Conservation (phyloP, 2,888 invertebrate genomes). For the Callinectes sapidus region DNA sequence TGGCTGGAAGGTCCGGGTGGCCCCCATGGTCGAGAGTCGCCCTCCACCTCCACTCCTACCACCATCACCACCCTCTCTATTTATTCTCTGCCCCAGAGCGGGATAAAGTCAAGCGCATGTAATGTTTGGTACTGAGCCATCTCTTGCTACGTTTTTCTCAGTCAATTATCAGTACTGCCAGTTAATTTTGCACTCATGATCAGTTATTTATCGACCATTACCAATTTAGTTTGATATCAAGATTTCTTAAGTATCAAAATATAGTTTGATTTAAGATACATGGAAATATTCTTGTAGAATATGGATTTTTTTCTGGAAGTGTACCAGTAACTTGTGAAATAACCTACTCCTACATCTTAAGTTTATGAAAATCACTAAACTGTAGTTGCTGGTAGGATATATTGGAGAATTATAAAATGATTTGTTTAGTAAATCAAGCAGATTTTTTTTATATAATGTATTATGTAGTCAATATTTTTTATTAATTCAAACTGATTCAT, state of each 20-base stretch:
- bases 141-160: constrained; percentile 69
- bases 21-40: constrained; percentile 62
- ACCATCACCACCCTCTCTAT: constrained; percentile 69
- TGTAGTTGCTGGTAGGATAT: constrained; percentile 60
- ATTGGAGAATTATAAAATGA: constrained; percentile 47
- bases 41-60: constrained; percentile 68
- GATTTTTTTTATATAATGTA: constrained; percentile 52
- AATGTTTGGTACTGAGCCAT: constrained; percentile 70
- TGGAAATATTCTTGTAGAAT: constrained; percentile 54
- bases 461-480: constrained; percentile 53
- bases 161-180: constrained; percentile 62
- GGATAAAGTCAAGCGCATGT: constrained; percentile 70
- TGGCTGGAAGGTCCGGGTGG: constrained; percentile 68
- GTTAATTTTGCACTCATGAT: constrained; percentile 65
- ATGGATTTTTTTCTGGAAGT: constrained; percentile 61
- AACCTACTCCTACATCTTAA: constrained; percentile 56
- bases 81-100: constrained; percentile 71
- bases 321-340: constrained; percentile 52
- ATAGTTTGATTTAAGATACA: constrained; percentile 34
- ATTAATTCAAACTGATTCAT: constrained; percentile 55
- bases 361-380: constrained; percentile 54
- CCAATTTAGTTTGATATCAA: constrained; percentile 51
- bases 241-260: constrained; percentile 6
- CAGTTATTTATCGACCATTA: constrained; percentile 52
- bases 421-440: constrained; percentile 54